Conservation (phyloP, 2,797 vertebrate species). For the Crocidura indochinensis region DNA sequence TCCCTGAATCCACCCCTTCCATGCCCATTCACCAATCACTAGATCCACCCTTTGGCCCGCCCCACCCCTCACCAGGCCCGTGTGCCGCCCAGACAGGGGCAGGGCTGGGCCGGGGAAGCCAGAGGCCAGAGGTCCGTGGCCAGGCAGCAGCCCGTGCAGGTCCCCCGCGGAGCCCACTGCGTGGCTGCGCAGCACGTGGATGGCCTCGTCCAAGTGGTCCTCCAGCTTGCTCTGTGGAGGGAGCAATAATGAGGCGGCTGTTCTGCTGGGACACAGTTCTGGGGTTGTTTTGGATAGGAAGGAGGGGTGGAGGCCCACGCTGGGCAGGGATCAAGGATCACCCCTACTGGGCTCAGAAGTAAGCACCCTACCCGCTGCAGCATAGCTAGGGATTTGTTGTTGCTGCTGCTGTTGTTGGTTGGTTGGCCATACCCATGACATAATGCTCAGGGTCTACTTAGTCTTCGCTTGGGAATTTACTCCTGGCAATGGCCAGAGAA, state of each 20-base stretch:
- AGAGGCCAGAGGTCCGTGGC: slow-evolving; percentile 93
- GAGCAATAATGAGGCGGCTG: background rate
- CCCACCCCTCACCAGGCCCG: slow-evolving; percentile 92
- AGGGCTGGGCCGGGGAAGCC: slow-evolving; percentile 94
- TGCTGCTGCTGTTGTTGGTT: too few relatives aligned
- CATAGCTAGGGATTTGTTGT: too few relatives aligned
- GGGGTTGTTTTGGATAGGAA: too few relatives aligned
- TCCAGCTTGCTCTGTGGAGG: slow-evolving; percentile 97
- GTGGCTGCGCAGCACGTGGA: slow-evolving; percentile 97
- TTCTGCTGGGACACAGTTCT: too few relatives aligned
- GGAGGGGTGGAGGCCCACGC: too few relatives aligned
- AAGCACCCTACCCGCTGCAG: background rate
- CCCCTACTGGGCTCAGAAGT: background rate
- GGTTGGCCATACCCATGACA: too few relatives aligned
- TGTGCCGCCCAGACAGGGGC: slow-evolving; percentile 94
- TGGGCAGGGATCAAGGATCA: too few relatives aligned
- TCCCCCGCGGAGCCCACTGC: slow-evolving; percentile 94
- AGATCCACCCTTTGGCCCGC: too few relatives aligned
- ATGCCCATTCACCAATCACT: slow-evolving; percentile 91
- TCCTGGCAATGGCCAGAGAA: too few relatives aligned
- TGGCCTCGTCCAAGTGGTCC: slow-evolving; percentile 98
- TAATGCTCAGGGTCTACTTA: too few relatives aligned
- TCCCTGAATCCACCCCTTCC: background rate
- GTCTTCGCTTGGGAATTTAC: too few relatives aligned
- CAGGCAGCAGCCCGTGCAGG: slow-evolving; percentile 93